Evolutionary conservation across 2,888 invertebrate species (phyloP), one percentile per base, ranked within the genome.

Genomic region (Leptarthrus brevirostris): DNA sequence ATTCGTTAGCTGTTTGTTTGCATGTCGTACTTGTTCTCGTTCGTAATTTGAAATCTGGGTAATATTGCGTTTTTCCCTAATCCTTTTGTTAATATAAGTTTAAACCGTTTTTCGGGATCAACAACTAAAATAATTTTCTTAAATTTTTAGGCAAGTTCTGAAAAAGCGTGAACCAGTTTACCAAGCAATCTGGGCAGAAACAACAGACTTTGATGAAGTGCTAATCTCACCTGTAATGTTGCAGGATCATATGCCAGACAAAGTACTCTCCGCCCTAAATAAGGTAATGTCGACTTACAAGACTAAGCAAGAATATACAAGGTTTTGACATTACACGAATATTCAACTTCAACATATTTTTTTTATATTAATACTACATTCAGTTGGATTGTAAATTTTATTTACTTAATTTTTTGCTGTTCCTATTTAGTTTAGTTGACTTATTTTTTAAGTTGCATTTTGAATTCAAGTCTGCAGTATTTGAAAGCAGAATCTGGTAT

Each of bases 241-340:
- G 76, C 93, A 94, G 84, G 95, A 95, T 84, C 95, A 95, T 83
- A 94, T 95, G 94, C 94, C 95, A 30, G 94, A 95, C 82, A 92
- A 90, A 83, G 92, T 95, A 74, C 86, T 95, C 79, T 90, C 92
- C 77, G 94, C 94, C 26, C 87, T 95, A 76, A 91, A 93, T 85
- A 93, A 94, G 92, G 94, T 95, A 90, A 86, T 87, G 79, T 53
- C 71, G 30, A 5, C 53, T 22, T 72, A 53, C 44, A 56, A 22
- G 18, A 8, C 34, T n/a, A 49, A 66, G 16, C 71, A 14, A 40
- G 36, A 54, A 22, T 34, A 12, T 52, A 52, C 52, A 69, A 12
- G 49, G 26, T 20, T 69, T 69, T 53, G 22, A 53, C 12, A 26
- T 12, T 36, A 71, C 49, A 71, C 26, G 18, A 20, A 30, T 71